These are phyloP conservation scores for Andricus curvator DNA, from an alignment of 2,888 invertebrate species.

Conservation along the genomic window DNA sequence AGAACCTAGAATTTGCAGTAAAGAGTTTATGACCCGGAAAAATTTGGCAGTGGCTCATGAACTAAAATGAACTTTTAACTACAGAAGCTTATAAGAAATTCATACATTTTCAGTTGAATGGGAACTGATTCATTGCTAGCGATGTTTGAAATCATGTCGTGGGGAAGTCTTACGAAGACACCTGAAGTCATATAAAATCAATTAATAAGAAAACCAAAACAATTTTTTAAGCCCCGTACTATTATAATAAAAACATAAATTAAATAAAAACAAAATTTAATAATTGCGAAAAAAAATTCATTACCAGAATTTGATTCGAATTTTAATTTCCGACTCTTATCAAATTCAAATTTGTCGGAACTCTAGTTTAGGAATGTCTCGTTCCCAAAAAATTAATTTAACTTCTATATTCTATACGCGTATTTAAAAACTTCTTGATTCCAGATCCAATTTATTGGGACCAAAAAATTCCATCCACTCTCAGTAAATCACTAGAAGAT, in stretches of 20 bases:
- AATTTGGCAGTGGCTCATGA: background rate
- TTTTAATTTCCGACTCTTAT: too few species aligned
- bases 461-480: slow-evolving; percentile 32
- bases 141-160: background rate
- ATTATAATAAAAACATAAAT: background rate
- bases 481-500: slow-evolving; percentile 75
- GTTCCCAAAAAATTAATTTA: background rate
- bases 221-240: background rate
- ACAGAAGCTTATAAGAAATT: background rate
- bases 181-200: background rate
- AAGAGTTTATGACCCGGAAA: background rate
- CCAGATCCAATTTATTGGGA: slow-evolving; percentile 19
- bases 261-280: too few species aligned
- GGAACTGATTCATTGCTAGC: background rate
- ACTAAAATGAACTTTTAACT: background rate
- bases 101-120: background rate
- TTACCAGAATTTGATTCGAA: too few species aligned
- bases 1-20: background rate
- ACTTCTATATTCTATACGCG: background rate
- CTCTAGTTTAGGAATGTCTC: background rate
- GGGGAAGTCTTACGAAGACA: background rate
- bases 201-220: background rate
- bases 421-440: background rate
- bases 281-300: too few species aligned
- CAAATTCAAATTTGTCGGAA: too few species aligned